Evolutionary conservation across 2,888 invertebrate genomes (phyloP).

Genomic region (Microctonus aethiopoides): DNA sequence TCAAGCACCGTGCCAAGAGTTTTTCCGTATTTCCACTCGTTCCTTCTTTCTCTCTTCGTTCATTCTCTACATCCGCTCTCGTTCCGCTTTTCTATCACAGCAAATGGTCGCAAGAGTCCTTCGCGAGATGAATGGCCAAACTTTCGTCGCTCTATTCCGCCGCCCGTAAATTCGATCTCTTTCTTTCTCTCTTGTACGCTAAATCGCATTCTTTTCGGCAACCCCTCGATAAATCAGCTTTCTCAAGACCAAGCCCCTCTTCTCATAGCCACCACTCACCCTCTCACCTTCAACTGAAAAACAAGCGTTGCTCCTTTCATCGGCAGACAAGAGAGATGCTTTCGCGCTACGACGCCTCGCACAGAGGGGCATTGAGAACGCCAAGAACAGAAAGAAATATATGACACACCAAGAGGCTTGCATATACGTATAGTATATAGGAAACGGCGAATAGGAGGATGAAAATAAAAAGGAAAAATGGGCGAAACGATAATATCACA

Average conservation of each 20-base stretch:
- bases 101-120: conserved; percentile 29
- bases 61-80: background rate
- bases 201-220: conserved; percentile 35
- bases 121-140: conserved; percentile 27
- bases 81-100: conserved; percentile 16
- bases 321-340: conserved; percentile 31
- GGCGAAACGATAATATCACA: conserved; percentile 7
- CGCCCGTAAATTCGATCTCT: conserved; percentile 29
- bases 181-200: conserved; percentile 21
- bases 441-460: conserved; percentile 3
- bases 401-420: conserved; percentile 17
- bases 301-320: conserved; percentile 35
- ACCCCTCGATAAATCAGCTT: conserved; percentile 34
- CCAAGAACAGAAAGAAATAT: conserved; percentile 27
- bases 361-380: conserved; percentile 16
- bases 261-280: conserved; percentile 9
- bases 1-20: conserved; percentile 22
- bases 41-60: background rate
- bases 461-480: background rate
- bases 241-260: conserved; percentile 15
- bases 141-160: conserved; percentile 21
- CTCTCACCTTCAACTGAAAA: conserved; percentile 22
- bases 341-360: conserved; percentile 22
- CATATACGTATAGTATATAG: conserved; percentile 22
- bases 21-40: conserved; percentile 2